Percentiles rank a stretch among this genome's conserved stretches.
Conservation (phyloP, 2,888 invertebrate genomes). For the Pediacus dermestoides region DNA sequence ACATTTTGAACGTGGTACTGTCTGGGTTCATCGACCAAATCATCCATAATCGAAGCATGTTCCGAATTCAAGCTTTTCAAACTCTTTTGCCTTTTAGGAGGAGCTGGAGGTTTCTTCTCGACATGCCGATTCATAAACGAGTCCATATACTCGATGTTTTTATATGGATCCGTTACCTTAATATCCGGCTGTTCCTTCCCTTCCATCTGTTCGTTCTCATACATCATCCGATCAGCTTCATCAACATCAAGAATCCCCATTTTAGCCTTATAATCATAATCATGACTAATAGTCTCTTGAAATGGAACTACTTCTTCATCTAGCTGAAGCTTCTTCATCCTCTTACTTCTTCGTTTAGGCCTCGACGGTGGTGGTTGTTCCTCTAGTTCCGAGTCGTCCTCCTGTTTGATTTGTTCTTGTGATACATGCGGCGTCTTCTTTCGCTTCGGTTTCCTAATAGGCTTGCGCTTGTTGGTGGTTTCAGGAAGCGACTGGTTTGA, state of each 20-base stretch:
- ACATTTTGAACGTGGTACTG: constrained; percentile 11
- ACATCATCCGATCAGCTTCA: too few species aligned
- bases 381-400: constrained; percentile 36
- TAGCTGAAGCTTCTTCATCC: constrained; percentile 26
- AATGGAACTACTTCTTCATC: constrained; percentile 47
- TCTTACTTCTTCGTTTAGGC: constrained; percentile 56
- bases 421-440: constrained; percentile 49
- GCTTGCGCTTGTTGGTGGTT: constrained; percentile 54
- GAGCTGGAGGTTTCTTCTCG: constrained; percentile 39
- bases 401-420: constrained; percentile 41
- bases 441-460: constrained; percentile 46
- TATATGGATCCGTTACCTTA: constrained; percentile 38
- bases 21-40: too few species aligned
- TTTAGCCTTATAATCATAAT: constrained; percentile 16
- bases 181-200: constrained; percentile 56
- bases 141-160: constrained; percentile 25
- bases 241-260: too few species aligned
- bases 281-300: constrained; percentile 40
- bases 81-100: constrained; percentile 45
- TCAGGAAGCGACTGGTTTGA: constrained; percentile 47
- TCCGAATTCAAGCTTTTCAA: constrained; percentile 47
- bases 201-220: constrained; percentile 52
- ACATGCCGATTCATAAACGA: constrained; percentile 11
- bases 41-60: constrained; percentile 41
- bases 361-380: constrained; percentile 49